Evolutionary conservation across 2,797 vertebrate genomes (phyloP), one percentile per base, ranked within the genome.

Genomic region (Nannoperca obscura): DNA sequence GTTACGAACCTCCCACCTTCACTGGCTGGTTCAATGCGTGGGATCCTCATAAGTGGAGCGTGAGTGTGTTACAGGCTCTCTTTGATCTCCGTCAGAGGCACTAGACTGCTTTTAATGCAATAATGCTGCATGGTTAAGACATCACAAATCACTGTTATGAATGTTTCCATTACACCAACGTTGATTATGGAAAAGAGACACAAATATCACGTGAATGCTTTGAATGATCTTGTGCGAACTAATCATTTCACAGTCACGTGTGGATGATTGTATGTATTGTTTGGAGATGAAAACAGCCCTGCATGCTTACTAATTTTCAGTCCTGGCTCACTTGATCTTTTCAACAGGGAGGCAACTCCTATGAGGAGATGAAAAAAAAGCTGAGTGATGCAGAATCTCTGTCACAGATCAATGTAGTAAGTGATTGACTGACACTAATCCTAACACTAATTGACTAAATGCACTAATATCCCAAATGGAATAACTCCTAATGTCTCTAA

Each of bases 21-120:
- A 98, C 97, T 0, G 97, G 97, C 10, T 98, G 97, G 97, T 98
- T 98, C 93, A 94, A 93, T 0, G 97, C 97, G 1, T 98, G 97
- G 97, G 97, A 98, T 80, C 92, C 96, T 34, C 96, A 97, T 50
- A 97, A 97, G 88, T 98, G 97, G 96, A 97, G 94, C 0, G 97
- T 98, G 92, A 97, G 97, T 97, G 57, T 8, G 52, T 50, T 9
- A 9, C 0, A 22, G 46, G n/a, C 24, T 22, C 49, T 17, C 15
- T 76, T 4, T 75, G 52, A 78, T 68, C 60, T 32, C 70, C 66
- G 13, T 7, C 49, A 24, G 54, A 44, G 40, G 42, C 40, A 2
- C 8, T 1, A 4, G 10, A 57, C 4, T 36, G 13, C 53, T 53
- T 60, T 74, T 34, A 38, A 74, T 14, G 34, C 58, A 52, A 12